Conservation (phyloP, 2,888 invertebrate genomes). For the Eupelmus urozonus region DNA sequence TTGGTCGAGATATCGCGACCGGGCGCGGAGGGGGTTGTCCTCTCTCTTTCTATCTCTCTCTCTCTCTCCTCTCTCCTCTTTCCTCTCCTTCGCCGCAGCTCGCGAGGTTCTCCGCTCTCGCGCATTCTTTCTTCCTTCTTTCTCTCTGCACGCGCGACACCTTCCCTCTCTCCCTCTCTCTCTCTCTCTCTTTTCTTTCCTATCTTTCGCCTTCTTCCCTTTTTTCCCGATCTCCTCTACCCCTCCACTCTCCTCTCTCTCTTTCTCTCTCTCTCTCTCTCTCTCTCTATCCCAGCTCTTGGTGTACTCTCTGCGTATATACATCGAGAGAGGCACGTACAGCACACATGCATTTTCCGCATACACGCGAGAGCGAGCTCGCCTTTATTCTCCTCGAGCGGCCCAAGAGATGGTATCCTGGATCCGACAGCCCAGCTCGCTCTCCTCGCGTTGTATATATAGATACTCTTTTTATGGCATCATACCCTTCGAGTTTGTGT, state of each 20-base stretch:
- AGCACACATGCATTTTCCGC: constrained; percentile 46
- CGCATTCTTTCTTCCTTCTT: constrained; percentile 24
- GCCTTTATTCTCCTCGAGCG: constrained; percentile 63
- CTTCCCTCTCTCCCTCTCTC: constrained; percentile 44
- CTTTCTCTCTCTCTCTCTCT: constrained; percentile 42
- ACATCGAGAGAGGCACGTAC: neutral
- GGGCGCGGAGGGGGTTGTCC: constrained; percentile 73
- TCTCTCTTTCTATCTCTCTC: constrained; percentile 59
- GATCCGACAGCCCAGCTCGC: constrained; percentile 63
- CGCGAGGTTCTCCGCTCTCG: constrained; percentile 50
- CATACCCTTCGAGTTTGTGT: neutral
- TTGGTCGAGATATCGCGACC: constrained; percentile 77
- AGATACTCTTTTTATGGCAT: constrained; percentile 28
- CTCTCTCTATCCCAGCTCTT: constrained; percentile 30
- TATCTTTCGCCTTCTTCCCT: constrained; percentile 19
- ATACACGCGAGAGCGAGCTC: no score
- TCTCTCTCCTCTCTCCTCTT: constrained; percentile 55
- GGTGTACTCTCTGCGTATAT: constrained; percentile 22
- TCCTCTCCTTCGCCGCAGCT: neutral
- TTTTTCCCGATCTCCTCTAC: neutral
- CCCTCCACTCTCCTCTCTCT: constrained; percentile 34
- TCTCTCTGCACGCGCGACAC: constrained; percentile 32
- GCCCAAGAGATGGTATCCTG: constrained; percentile 69
- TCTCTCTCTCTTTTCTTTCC: constrained; percentile 19
- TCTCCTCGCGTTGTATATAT: constrained; percentile 40